A percentile compares a stretch with the other conserved stretches of the same genome.
Evolutionary conservation across 1,140 invertebrate species (phyloP).

Genomic region (Caerostris darwini): DNA sequence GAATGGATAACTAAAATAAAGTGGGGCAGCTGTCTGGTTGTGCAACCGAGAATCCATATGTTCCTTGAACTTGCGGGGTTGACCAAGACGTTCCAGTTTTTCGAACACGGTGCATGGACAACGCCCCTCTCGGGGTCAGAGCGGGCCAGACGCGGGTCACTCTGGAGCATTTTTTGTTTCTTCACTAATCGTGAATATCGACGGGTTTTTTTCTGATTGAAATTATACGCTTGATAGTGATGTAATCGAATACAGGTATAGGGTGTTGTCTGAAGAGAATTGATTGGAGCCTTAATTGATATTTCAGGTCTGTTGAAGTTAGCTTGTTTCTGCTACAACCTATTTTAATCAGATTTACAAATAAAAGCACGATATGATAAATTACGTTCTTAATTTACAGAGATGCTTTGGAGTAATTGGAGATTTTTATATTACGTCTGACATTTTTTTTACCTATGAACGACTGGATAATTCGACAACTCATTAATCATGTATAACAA

Average conservation of each 20-base stretch:
- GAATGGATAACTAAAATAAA: not conserved
- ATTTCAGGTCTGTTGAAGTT: not conserved
- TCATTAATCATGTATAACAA: too few species aligned
- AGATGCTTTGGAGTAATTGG: too few species aligned
- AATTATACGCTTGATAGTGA: not conserved
- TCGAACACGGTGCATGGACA: not conserved
- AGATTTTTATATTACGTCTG: too few species aligned
- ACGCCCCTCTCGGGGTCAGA: not conserved
- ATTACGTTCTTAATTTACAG: too few species aligned
- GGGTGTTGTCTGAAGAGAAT: not conserved
- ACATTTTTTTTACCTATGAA: too few species aligned
- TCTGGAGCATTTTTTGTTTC: not conserved
- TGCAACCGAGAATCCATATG: not conserved
- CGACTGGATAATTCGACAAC: too few species aligned
- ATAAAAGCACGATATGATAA: not conserved
- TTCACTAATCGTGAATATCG: conserved; percentile 2
- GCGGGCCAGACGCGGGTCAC: not conserved
- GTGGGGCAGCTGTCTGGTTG: not conserved
- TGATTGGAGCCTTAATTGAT: not conserved
- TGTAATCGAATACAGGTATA: not conserved
- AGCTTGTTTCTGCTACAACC: not conserved
- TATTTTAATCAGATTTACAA: not conserved
- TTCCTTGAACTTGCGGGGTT: not conserved
- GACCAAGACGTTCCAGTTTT: conserved; percentile 28
- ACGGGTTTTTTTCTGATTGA: not conserved